Percentiles rank a stretch among this genome's conserved stretches.
Evolutionary conservation across 2,113 vertebrate species (phyloP).

Genomic region (Tachycineta bicolor): DNA sequence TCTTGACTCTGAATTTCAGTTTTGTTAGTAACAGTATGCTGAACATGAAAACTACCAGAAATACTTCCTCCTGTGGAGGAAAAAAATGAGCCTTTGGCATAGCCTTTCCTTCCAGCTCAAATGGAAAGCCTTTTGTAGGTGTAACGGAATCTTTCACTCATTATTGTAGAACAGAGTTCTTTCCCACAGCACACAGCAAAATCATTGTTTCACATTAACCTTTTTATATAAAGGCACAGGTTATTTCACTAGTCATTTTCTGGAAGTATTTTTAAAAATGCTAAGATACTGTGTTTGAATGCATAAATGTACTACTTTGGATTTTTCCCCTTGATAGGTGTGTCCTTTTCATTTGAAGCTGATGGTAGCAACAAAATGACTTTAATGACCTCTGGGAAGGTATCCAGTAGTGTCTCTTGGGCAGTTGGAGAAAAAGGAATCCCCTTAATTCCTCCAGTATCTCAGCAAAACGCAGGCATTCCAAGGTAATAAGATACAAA

Average conservation of each 20-base stretch:
- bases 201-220: not conserved
- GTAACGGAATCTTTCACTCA: not conserved
- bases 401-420: slow-evolving; percentile 91
- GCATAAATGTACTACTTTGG: not conserved
- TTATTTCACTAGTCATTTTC: not conserved
- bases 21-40: not conserved
- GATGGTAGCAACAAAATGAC: slow-evolving; percentile 87
- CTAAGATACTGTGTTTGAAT: not conserved
- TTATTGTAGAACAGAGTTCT: not conserved
- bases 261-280: not conserved
- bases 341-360: slow-evolving; percentile 90
- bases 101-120: not conserved
- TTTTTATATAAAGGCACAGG: not conserved
- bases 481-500: slow-evolving; percentile 75
- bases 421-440: slow-evolving; percentile 84
- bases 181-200: not conserved
- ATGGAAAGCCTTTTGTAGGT: not conserved
- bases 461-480: slow-evolving; percentile 75
- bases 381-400: slow-evolving; percentile 93
- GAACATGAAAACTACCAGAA: not conserved
- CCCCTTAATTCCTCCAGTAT: slow-evolving; percentile 84
- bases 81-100: not conserved
- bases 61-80: not conserved
- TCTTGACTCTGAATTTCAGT: not conserved
- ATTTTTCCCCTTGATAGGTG: slow-evolving; percentile 71